Percentiles rank a stretch among this genome's conserved stretches.
These are phyloP conservation scores for Riparia riparia DNA, from an alignment of 2,113 vertebrate genomes.

Conservation along the genomic window DNA sequence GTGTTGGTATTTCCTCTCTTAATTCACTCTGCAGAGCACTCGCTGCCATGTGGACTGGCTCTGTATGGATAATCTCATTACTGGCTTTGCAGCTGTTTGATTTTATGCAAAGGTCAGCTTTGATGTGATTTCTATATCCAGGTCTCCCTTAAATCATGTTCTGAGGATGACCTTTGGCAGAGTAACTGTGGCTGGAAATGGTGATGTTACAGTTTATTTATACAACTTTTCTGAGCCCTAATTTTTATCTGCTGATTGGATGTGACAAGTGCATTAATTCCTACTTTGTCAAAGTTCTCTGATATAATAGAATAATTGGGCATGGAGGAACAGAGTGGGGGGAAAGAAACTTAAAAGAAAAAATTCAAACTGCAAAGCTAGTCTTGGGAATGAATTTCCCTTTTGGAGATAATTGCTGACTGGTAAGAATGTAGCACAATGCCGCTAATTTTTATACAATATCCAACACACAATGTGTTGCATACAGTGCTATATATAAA, in stretches of 20 bases:
- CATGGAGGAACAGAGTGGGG: not conserved
- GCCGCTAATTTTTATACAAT: not conserved
- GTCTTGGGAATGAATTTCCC: not conserved
- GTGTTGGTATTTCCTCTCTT: not conserved
- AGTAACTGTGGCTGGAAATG: conserved; percentile 12
- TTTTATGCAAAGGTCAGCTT: conserved; percentile 7
- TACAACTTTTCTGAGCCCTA: conserved; percentile 36
- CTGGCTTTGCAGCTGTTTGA: conserved; percentile 3
- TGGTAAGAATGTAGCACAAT: not conserved
- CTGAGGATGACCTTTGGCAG: conserved; percentile 65
- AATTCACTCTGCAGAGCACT: not conserved
- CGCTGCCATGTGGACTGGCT: not conserved
- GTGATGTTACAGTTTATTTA: conserved; percentile 31
- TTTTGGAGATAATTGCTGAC: not conserved
- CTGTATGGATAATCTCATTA: not conserved
- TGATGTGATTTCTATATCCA: conserved; percentile 52
- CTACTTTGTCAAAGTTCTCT: not conserved
- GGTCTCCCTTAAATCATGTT: conserved; percentile 55
- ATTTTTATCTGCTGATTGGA: conserved; percentile 36
- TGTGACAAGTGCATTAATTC: conserved; percentile 56
- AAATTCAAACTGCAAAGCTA: not conserved
- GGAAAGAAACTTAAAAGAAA: not conserved
- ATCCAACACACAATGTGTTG: not conserved
- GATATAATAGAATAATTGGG: not conserved
- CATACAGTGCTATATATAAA: not conserved